These are phyloP conservation scores for Tachysurus vachellii DNA, from an alignment of 2,113 vertebrate species.

Conservation along the genomic window DNA sequence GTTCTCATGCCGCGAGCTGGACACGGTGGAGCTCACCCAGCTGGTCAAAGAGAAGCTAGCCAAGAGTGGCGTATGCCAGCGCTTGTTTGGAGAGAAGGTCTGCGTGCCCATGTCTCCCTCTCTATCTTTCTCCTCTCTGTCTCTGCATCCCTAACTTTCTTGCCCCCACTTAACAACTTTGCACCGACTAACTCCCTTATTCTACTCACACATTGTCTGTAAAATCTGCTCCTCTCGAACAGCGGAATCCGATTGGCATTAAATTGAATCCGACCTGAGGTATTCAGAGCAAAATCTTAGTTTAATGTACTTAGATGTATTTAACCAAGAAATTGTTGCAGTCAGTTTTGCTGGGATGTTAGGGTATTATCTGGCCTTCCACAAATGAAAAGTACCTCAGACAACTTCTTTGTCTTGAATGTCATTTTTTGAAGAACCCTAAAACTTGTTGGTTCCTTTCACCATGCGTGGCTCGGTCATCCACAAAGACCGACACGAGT, in stretches of 20 bases:
- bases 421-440: neutral
- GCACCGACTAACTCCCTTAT: constrained; percentile 30
- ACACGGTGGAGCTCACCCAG: constrained; percentile 87
- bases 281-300: neutral
- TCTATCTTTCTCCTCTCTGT: neutral
- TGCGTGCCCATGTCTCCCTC: constrained; percentile 36
- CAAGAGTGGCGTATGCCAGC: constrained; percentile 92
- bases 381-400: neutral
- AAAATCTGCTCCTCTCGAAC: neutral
- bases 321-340: neutral
- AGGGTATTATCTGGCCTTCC: neutral
- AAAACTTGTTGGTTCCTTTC: neutral
- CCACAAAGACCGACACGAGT: neutral
- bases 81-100: constrained; percentile 93
- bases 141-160: constrained; percentile 5
- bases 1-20: constrained; percentile 93
- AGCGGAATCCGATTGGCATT: neutral
- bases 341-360: neutral
- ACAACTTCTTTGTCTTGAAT: neutral
- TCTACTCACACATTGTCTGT: neutral
- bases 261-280: neutral
- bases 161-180: neutral
- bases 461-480: neutral
- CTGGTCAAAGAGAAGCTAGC: constrained; percentile 92
- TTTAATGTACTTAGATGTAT: constrained; percentile 3